phyloP scores from a whole-genome alignment of 2,113 vertebrate species.

The Bucco capensis region DNA sequence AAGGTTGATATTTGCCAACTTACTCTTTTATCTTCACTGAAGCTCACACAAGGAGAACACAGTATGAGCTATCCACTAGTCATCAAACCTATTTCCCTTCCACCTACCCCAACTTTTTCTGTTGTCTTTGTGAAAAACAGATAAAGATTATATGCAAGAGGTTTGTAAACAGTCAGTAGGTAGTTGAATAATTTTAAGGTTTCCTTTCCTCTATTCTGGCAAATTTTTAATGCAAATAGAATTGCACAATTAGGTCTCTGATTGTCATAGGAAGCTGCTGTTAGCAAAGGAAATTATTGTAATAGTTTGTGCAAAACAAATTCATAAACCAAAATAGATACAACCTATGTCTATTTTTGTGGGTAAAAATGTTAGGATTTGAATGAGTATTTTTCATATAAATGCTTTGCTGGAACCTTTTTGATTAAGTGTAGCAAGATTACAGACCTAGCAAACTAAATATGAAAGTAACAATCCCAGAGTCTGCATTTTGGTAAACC shows the following conservation, averaged over 20 bases:
- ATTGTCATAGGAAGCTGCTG: conserved; percentile 32
- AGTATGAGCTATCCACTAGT: conserved; percentile 4
- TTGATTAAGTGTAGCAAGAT: conserved; percentile 14
- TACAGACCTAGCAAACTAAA: conserved; percentile 42
- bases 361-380: neutral
- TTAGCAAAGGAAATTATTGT: conserved; percentile 39
- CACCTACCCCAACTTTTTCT: neutral
- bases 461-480: conserved; percentile 59
- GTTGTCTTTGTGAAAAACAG: neutral
- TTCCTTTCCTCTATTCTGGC: conserved; percentile 26
- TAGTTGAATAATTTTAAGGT: conserved; percentile 26
- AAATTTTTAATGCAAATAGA: conserved; percentile 46
- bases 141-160: neutral
- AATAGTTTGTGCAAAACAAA: neutral
- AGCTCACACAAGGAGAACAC: neutral
- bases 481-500: conserved; percentile 70
- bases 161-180: neutral
- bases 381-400: conserved; percentile 9
- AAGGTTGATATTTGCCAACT: neutral
- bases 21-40: neutral
- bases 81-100: neutral
- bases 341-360: neutral
- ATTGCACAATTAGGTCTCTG: neutral
- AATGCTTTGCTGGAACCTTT: conserved; percentile 11
- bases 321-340: neutral